Base-by-base conservation (phyloP, 2,888 invertebrate species). In the Arenicola marina region DNA sequence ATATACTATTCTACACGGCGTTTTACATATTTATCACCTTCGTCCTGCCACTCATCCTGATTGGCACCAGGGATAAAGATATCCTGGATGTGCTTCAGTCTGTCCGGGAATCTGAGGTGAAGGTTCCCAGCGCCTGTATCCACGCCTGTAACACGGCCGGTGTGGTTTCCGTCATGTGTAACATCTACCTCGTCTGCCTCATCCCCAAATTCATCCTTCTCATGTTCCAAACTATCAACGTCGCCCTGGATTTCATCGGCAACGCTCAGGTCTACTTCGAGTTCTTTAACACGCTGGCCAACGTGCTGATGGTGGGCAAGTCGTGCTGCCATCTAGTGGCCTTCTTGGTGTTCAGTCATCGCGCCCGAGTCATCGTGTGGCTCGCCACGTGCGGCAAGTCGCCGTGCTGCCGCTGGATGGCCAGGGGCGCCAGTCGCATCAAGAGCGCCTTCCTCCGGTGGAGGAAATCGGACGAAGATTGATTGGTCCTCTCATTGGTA, bases 1-100 rank as follows among this genome's bases (percentile, higher is more conserved):
- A 67, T 48, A 56, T 68, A 45, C 51, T 69, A 26, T 69, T 63
- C 65, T 68, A 63, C 59, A 54, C 56, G 28, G 48, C 68, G 29
- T 26, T 48, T n/a, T 67, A 68, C 54, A 58, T 51, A 7, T n/a
- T 63, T 15, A n/a, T 61, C 51, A 45, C 51, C 24, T 68, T 65
- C 59, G 58, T 51, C 18, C 26, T 65, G 15, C 69, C 69, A 2
- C 68, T 66, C 57, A 56, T 60, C 61, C 29, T 69, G 46, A 43
- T 69, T 43, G 62, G 62, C 34, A 46, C 63, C 34, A 33, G 45
- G 1, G 65, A 65, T 32, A 69, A 69, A 55, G 68, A 68, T 31
- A 43, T 65, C 58, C 55, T 69, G n/a, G 67, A 68, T 45, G 7
- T 65, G 28, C 46, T 68, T 18, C 64, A 62, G 44, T 18, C 32